Conservation (phyloP, 2,888 invertebrate species). For the Drosophila imparisetae region DNA sequence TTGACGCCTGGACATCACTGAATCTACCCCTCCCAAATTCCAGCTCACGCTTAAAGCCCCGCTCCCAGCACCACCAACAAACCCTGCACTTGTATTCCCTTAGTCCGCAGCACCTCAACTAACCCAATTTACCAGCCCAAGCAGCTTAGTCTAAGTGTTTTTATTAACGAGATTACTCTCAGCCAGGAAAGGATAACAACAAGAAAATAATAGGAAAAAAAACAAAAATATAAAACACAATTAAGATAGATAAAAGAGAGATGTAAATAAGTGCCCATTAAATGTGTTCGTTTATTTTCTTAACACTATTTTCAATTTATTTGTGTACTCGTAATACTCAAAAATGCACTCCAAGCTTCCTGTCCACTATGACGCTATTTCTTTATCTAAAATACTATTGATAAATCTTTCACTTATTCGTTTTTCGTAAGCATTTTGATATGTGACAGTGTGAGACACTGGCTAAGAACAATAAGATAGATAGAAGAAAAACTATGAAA, state of each 20-base stretch:
- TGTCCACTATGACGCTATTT: conserved; percentile 44
- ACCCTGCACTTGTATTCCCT: conserved; percentile 44
- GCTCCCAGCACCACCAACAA: conserved; percentile 57
- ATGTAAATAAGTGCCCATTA: conserved; percentile 38
- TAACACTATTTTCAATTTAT: conserved; percentile 8
- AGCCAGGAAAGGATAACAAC: conserved; percentile 44
- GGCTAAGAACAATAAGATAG: conserved; percentile 16
- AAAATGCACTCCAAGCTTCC: conserved; percentile 70
- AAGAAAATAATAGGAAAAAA: conserved; percentile 13
- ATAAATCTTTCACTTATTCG: conserved; percentile 26
- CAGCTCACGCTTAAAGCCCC: conserved; percentile 37
- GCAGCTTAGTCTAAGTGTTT: conserved; percentile 60
- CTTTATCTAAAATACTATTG: conserved; percentile 26
- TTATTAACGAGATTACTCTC: conserved; percentile 64
- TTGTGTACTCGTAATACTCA: conserved; percentile 20
- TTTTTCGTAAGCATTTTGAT: conserved; percentile 24
- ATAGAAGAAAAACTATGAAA: conserved; percentile 31
- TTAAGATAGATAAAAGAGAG: conserved; percentile 1
- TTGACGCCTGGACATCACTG: conserved; percentile 42
- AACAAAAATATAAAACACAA: conserved; percentile 4
- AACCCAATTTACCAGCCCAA: conserved; percentile 58
- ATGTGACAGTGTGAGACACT: conserved; percentile 20
- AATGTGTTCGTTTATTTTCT: conserved; percentile 49
- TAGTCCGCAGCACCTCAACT: conserved; percentile 42
- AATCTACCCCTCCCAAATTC: conserved; percentile 37